Evolutionary conservation across 2,113 vertebrate genomes (phyloP), one percentile per base, ranked within the genome.

Genomic region (Pavo muticus): DNA sequence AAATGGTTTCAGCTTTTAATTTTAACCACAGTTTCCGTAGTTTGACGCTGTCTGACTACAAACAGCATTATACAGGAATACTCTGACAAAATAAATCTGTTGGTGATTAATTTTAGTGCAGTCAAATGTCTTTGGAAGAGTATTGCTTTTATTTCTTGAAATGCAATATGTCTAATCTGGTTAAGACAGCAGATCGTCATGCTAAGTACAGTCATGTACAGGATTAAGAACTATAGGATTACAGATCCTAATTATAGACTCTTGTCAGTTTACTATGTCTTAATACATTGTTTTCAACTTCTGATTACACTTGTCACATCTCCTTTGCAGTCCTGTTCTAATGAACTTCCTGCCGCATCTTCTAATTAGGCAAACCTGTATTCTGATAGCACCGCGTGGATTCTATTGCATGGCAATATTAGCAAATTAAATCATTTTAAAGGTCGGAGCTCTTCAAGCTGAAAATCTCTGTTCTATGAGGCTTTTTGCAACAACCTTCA

Each of bases 221-320:
- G 80, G 91, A 94, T 91, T 95, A 97, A 88, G 80, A 86, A 76
- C 91, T 82, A 87, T 39, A 87, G 91, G 93, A 96, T 95, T 97
- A 95, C 84, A 93, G 65, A 72, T 54, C 13, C 92, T 96, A 95
- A 96, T 95, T 95, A 95, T 92, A 95, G 94, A 84, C 83, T 88
- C 64, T 73, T 68, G 65, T 81, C 56, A 56, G 47, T 92, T 92
- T 93, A 90, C 72, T 93, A n/a, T 52, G 57, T 64, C 75, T 81
- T 70, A 80, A 76, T 75, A 80, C n/a, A 52, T 84, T 94, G 73
- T 93, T 84, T 94, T 78, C 48, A 91, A 29, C 47, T 90, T 95
- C 69, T 72, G 69, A 94, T 80, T 90, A 54, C 44, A 59, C 37
- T 86, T 91, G 88, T 68, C 85, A 72, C 19, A 42, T 78, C 65